Base-by-base conservation (phyloP, 1,140 invertebrate species). In the Pseudomyrmex pallidus region DNA sequence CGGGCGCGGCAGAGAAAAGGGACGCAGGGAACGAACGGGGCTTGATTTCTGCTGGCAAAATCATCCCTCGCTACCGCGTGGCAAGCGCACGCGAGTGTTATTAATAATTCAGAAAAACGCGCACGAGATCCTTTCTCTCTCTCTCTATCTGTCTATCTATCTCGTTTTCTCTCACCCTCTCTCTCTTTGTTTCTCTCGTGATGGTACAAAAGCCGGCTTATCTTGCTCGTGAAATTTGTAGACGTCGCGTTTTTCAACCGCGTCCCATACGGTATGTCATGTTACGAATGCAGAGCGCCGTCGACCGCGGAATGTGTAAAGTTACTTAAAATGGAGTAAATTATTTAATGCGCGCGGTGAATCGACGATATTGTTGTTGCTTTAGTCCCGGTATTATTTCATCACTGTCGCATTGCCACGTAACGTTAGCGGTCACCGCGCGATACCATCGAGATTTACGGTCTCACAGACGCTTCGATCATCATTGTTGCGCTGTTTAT, bases 101-200 rank as follows among this genome's bases (percentile, higher is more conserved):
- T 80, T 80, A 82, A 74, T 73, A 82, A 82, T 73, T 57, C 57
- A 74, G 12, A 82, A 74, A 82, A 82, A 82, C 64, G 46, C 56
- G 66, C 76, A 54, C 13, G 20, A 44, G 22, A 0, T 7, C 54
- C n/a, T 57, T 63, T 48, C 66, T 10, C 46, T 13, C 35, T 22
- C 68, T 13, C 61, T 22, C 20, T 13, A 61, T n/a, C n/a, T 67
- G 20, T 52, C 76, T 68, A 12, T 56, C 54, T 50, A 48, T 1
- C 52, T 54, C 22, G n/a, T n/a, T n/a, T n/a, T n/a, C 56, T 22
- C 8, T 0, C 35, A 7, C 5, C 35, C 5, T 2, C 25, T 35
- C 35, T 35, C 35, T 35, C 35, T 35, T 35, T 62, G 35, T 35
- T 35, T 35, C 44, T 72, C 12, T 35, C 52, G 52, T 2, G 35